These are phyloP conservation scores for Drosophila neotestacea DNA, from an alignment of 2,888 invertebrate species.

Conservation along the genomic window DNA sequence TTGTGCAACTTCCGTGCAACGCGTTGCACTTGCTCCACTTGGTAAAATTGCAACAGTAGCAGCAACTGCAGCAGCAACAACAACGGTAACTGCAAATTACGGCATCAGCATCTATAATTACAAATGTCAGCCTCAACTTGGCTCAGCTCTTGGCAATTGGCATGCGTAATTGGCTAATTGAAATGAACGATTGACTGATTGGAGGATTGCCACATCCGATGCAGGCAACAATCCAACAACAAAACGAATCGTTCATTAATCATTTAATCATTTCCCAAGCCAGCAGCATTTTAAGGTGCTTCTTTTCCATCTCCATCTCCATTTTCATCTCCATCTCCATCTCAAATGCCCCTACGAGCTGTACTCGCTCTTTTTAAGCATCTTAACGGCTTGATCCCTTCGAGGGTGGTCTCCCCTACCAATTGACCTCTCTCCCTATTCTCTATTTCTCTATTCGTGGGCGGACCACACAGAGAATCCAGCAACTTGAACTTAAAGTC, in stretches of 20 bases:
- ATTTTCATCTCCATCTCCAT: neutral
- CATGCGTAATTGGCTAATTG: constrained; percentile 78
- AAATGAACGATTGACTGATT: constrained; percentile 55
- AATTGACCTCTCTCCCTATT: neutral
- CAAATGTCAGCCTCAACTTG: constrained; percentile 35
- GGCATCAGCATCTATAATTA: constrained; percentile 51
- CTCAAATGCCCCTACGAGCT: constrained; percentile 24
- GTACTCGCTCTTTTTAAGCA: constrained; percentile 38
- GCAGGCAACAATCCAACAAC: constrained; percentile 10
- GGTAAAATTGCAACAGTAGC: constrained; percentile 36
- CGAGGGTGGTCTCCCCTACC: constrained; percentile 40
- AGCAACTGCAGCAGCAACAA: constrained; percentile 4
- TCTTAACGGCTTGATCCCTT: constrained; percentile 32
- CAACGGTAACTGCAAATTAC: constrained; percentile 59
- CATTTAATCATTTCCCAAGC: constrained; percentile 39
- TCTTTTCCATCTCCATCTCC: neutral
- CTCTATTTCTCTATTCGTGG: constrained; percentile 27
- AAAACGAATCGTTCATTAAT: constrained; percentile 38
- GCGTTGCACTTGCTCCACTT: constrained; percentile 44
- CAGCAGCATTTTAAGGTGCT: constrained; percentile 22
- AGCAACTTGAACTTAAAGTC: no score
- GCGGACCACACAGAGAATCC: constrained; percentile 44
- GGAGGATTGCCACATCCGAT: constrained; percentile 66
- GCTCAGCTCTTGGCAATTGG: constrained; percentile 26
- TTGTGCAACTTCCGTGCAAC: constrained; percentile 60